Evolutionary conservation across 1,140 invertebrate species (phyloP).

Genomic region (Zaprionus camerounensis): DNA sequence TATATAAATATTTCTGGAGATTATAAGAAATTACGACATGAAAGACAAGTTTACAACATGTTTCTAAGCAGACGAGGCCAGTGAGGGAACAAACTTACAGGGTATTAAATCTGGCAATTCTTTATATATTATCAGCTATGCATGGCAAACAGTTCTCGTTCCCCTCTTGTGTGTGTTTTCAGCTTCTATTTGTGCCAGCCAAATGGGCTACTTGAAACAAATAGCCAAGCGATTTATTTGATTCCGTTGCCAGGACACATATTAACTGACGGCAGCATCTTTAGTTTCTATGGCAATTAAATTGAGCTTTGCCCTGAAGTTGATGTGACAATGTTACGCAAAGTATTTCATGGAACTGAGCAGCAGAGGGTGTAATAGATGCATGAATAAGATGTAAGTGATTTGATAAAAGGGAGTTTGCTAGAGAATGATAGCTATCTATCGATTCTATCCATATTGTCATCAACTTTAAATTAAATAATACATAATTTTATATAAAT

Average conservation of each 20-base stretch:
- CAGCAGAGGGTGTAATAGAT: background rate
- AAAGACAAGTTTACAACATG: too few relatives aligned
- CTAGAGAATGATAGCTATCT: too few relatives aligned
- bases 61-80: too few relatives aligned
- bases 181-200: background rate
- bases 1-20: background rate
- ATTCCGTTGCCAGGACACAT: constrained; percentile 70
- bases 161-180: background rate
- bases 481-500: too few relatives aligned
- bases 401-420: too few relatives aligned
- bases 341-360: constrained; percentile 20
- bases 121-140: background rate
- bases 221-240: constrained; percentile 66
- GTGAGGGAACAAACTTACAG: background rate
- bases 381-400: too few relatives aligned
- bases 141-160: background rate
- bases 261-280: constrained; percentile 52
- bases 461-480: too few relatives aligned
- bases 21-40: too few relatives aligned
- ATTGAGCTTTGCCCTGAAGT: constrained; percentile 44
- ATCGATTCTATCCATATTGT: too few relatives aligned
- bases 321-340: constrained; percentile 36
- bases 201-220: constrained; percentile 61
- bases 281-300: constrained; percentile 68
- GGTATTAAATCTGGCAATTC: background rate